phyloP scores from a whole-genome alignment of 2,888 invertebrate genomes.

The Lithodes maja region DNA sequence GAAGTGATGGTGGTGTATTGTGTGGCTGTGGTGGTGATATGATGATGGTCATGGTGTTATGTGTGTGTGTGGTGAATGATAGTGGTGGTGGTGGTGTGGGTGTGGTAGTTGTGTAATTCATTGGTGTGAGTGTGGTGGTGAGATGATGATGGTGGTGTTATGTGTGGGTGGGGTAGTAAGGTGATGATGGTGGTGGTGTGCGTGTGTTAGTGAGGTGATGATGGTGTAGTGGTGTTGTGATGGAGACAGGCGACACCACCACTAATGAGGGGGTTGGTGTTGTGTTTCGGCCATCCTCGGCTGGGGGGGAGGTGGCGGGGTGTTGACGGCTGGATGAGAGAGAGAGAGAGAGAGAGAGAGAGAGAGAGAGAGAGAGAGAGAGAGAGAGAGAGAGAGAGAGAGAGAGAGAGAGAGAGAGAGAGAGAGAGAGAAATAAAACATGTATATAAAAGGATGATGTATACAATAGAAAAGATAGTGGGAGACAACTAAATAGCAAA shows the following conservation, averaged over 20 bases:
- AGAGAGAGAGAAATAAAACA: not conserved
- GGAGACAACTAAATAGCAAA: not conserved
- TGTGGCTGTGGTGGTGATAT: not conserved
- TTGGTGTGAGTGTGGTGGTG: no score
- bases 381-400: not conserved
- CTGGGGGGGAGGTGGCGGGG: no score
- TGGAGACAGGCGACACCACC: not conserved
- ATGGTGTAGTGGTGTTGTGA: not conserved
- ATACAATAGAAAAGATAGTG: not conserved
- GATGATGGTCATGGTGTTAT: not conserved
- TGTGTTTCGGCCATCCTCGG: no score
- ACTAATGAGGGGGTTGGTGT: not conserved
- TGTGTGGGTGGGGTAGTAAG: not conserved
- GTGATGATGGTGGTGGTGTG: not conserved
- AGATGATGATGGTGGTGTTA: no score
- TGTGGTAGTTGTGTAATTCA: no score
- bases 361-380: not conserved
- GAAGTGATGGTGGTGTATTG: not conserved
- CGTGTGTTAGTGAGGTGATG: not conserved
- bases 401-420: not conserved
- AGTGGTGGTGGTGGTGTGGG: no score
- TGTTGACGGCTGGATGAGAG: not conserved
- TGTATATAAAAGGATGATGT: not conserved
- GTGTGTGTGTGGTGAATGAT: no score
- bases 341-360: slow-evolving; percentile 11